Evolutionary conservation across 2,888 invertebrate genomes (phyloP).

Genomic region (Linyphia triangularis): DNA sequence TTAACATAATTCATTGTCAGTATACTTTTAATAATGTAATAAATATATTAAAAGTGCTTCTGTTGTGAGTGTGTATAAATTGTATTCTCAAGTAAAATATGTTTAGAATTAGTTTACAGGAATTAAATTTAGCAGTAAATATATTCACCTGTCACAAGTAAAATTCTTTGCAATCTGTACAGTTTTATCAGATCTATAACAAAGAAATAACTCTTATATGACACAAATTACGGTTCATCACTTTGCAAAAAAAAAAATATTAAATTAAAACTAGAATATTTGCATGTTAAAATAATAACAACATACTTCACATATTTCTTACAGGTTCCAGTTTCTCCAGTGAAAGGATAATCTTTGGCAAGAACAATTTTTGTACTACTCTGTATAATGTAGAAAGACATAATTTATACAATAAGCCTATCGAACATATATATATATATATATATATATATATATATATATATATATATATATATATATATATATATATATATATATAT

Average conservation of each 20-base stretch:
- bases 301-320: slow-evolving; percentile 67
- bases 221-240: no score
- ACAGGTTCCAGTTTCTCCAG: slow-evolving; percentile 78
- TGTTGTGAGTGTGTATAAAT: no score
- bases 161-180: slow-evolving; percentile 82
- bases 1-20: no score
- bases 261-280: not conserved
- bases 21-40: no score
- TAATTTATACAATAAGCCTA: not conserved
- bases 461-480: no score
- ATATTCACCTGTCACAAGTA: slow-evolving; percentile 85
- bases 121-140: not conserved
- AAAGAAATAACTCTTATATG: not conserved
- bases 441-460: no score
- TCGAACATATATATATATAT: no score
- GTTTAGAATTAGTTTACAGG: not conserved
- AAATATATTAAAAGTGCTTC: no score
- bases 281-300: not conserved
- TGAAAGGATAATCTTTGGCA: slow-evolving; percentile 84
- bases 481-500: no score
- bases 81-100: no score
- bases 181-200: slow-evolving; percentile 75
- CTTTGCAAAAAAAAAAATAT: not conserved
- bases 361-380: slow-evolving; percentile 83
- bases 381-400: slow-evolving; percentile 30